phyloP scores from a whole-genome alignment of 2,797 vertebrate species.

The Rhabdomys pumilio region DNA sequence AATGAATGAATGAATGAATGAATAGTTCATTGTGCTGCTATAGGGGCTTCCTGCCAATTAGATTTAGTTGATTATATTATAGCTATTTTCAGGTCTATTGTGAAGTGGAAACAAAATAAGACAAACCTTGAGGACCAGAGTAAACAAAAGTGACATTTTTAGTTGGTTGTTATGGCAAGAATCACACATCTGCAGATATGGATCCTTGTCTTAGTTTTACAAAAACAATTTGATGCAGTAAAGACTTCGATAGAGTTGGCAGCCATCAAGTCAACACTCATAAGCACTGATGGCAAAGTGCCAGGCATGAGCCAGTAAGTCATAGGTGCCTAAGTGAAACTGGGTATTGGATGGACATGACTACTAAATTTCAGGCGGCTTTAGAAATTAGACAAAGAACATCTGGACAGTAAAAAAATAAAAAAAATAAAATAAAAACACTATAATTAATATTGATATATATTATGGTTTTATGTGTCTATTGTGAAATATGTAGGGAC shows the following conservation, averaged over 20 bases:
- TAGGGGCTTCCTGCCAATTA: background rate
- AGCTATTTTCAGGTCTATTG: background rate
- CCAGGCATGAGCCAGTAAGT: background rate
- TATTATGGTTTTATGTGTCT: background rate
- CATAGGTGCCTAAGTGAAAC: background rate
- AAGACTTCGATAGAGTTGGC: slow-evolving; percentile 19
- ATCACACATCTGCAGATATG: background rate
- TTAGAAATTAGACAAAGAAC: slow-evolving; percentile 39
- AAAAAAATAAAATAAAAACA: too few relatives aligned
- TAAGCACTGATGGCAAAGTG: background rate
- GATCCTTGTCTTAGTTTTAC: background rate
- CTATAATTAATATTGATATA: background rate
- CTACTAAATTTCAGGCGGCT: background rate
- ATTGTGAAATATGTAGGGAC: background rate
- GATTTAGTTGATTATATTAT: background rate
- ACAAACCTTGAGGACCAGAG: background rate
- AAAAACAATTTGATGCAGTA: slow-evolving; percentile 21
- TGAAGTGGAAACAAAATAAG: background rate
- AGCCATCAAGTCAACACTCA: slow-evolving; percentile 45
- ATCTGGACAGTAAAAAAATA: background rate
- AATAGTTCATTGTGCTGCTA: background rate
- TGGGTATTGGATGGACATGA: background rate
- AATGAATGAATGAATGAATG: background rate
- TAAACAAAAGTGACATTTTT: background rate
- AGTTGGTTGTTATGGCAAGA: background rate